Base-by-base conservation (phyloP, 2,113 vertebrate genomes). In the Gasterosteus aculeatus region DNA sequence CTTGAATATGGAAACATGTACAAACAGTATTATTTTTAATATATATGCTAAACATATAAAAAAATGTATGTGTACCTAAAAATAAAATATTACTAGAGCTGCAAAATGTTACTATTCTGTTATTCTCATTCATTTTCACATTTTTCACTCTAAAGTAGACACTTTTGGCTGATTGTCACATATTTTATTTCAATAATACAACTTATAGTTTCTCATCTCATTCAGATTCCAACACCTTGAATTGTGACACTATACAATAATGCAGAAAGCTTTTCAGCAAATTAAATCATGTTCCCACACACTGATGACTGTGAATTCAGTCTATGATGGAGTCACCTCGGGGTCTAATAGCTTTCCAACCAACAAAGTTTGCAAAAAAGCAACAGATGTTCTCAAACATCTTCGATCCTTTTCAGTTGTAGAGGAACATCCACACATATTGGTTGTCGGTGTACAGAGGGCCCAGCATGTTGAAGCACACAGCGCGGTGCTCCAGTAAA, bases 401-500 rank as follows among this genome's bases (percentile, higher is more conserved):
- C 15, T 56, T 70, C 15, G 51, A 0, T 75, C 64, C 14, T 18
- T 29, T 31, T 93, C 84, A 93, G 67, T 61, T 68, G 31, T 79
- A 47, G 5, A 84, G 68, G 44, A 86, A 88, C 60, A 91, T 69
- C 93, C 91, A 93, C 44, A 91, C 7, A 14, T 80, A 92, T 0
- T 81, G 83, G 31, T 94, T 91, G 0, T 93, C 92, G 10, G 89
- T 74, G 16, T 61, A 86, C 74, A 91, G 47, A 0, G 89, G 87
- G 18, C 91, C 92, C 71, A 93, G 80, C 4, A 93, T 0, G 18
- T 83, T 78, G 38, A 90, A 53, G 29, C 91, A 93, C 14, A 89
- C 92, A 1, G 39, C 69, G n/a, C 65, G 72, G 76, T 93, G 85
- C 56, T 93, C 93, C 84, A 94, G 78, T 74, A 93, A 73, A 56